phyloP scores from a whole-genome alignment of 1,140 invertebrate genomes.

The Paraescarpia echinospica region DNA sequence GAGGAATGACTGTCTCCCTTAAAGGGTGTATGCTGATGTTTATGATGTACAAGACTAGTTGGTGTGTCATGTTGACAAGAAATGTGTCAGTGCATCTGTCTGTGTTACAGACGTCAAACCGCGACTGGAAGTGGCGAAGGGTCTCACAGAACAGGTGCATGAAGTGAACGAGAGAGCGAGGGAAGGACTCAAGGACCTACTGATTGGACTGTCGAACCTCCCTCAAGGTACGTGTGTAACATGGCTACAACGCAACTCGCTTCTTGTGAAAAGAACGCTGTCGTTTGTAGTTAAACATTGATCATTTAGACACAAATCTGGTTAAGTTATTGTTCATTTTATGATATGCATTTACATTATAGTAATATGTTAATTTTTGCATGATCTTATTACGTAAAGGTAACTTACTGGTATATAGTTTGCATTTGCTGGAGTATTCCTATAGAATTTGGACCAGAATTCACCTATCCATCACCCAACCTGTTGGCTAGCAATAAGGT shows the following conservation, averaged over 20 bases:
- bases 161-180: slow-evolving; percentile 60
- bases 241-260: background rate
- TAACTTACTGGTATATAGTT: too few relatives aligned
- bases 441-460: background rate
- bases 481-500: too few relatives aligned
- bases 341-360: background rate
- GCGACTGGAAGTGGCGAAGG: slow-evolving; percentile 60
- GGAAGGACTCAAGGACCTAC: slow-evolving; percentile 60
- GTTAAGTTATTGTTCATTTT: background rate
- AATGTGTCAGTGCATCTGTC: background rate
- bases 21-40: background rate
- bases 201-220: slow-evolving; percentile 44
- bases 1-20: background rate
- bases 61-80: background rate
- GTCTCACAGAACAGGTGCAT: slow-evolving; percentile 58
- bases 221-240: slow-evolving; percentile 42
- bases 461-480: too few relatives aligned
- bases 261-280: background rate
- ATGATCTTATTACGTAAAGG: too few relatives aligned
- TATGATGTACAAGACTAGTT: background rate
- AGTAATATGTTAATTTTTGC: background rate
- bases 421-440: background rate
- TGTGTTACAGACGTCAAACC: slow-evolving; percentile 1
- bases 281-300: background rate
- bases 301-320: background rate